These are phyloP conservation scores for Galbula dea DNA, from an alignment of 2,113 vertebrate genomes.

Conservation along the genomic window DNA sequence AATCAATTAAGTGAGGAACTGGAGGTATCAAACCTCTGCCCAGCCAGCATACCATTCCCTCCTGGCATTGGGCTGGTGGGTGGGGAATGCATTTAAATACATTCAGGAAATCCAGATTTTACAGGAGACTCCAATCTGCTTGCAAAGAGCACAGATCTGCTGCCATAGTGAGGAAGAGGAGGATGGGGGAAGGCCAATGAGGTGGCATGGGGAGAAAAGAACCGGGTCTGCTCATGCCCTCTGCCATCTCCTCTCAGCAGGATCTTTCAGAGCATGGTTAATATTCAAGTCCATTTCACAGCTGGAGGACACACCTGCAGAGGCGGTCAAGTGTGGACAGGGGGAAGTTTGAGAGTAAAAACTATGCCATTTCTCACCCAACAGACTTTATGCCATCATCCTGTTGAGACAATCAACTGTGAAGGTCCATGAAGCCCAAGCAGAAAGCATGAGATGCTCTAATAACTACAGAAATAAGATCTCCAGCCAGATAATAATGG, in stretches of 20 bases:
- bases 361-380: background rate
- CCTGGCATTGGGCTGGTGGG: background rate
- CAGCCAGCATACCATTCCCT: background rate
- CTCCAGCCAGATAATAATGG: background rate
- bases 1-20: background rate
- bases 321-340: conserved; percentile 20
- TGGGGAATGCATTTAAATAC: background rate
- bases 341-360: conserved; percentile 6
- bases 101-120: background rate
- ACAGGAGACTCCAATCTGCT: background rate
- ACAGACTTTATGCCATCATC: background rate
- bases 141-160: background rate
- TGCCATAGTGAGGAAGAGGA: background rate
- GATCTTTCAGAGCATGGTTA: background rate
- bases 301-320: conserved; percentile 45
- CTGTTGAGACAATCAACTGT: background rate
- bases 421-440: background rate
- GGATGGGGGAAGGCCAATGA: background rate
- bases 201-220: background rate
- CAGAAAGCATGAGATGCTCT: background rate
- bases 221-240: background rate
- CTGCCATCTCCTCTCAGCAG: background rate
- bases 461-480: background rate
- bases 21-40: background rate
- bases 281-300: background rate